Conservation (phyloP, 2,113 vertebrate species). For the human region GRCh38 chr3:99936001-99936500, state of each 20-base stretch:
- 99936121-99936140: slow-evolving; percentile 30
- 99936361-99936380: not conserved
- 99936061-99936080: not conserved
- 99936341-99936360: not conserved
- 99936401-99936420: too few relatives aligned
- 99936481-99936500: too few relatives aligned
- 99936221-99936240: slow-evolving; percentile 38
- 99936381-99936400: too few relatives aligned
- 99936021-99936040: slow-evolving; percentile 5
- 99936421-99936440: too few relatives aligned
- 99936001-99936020: slow-evolving; percentile 30
- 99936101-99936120: not conserved
- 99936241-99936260: slow-evolving; percentile 30
- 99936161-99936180: not conserved
- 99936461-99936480: too few relatives aligned
- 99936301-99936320: not conserved
- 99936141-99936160: slow-evolving; percentile 22
- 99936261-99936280: not conserved
- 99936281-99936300: not conserved
- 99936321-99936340: slow-evolving; percentile 37
- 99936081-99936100: not conserved
- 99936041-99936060: not conserved
- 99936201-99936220: not conserved
- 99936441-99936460: too few relatives aligned
- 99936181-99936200: slow-evolving; percentile 22